Evolutionary conservation across 2,888 invertebrate genomes (phyloP).

Genomic region (Rotaria macrura): DNA sequence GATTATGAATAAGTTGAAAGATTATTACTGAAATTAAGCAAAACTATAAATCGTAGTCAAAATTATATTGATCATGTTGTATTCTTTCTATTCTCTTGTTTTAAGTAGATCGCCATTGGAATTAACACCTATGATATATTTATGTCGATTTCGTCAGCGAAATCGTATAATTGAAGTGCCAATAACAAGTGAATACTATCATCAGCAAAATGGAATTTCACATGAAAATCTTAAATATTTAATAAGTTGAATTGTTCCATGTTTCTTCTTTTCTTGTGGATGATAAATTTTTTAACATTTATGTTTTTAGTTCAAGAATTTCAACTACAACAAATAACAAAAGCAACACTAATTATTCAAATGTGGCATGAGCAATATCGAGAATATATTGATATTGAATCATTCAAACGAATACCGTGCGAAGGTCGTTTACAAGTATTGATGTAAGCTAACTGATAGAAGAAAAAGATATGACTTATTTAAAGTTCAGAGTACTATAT

Average conservation of each 20-base stretch:
- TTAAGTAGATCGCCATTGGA: background rate
- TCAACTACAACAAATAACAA: background rate
- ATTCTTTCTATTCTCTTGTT: background rate
- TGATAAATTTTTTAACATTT: no score
- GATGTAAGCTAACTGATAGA: background rate
- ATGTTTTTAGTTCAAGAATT: background rate
- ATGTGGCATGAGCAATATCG: slow-evolving; percentile 12
- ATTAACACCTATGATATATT: background rate
- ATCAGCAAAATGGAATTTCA: background rate
- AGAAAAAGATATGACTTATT: no score
- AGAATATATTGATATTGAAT: slow-evolving; percentile 16
- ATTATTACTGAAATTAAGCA: no score
- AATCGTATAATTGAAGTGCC: slow-evolving; percentile 20
- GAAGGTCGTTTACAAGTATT: slow-evolving; percentile 11
- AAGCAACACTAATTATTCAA: background rate
- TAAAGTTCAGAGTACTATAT: no score
- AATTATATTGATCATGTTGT: no score
- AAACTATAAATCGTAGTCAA: no score
- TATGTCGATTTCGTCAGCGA: slow-evolving; percentile 13
- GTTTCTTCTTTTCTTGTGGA: background rate
- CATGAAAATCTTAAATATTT: background rate
- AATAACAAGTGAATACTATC: background rate
- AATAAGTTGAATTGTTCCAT: background rate
- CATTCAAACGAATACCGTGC: background rate
- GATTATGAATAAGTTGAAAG: no score